Percentiles rank a stretch among this genome's conserved stretches.
phyloP scores from a whole-genome alignment of 2,888 invertebrate genomes.

The Archaeoteleia sp. region DNA sequence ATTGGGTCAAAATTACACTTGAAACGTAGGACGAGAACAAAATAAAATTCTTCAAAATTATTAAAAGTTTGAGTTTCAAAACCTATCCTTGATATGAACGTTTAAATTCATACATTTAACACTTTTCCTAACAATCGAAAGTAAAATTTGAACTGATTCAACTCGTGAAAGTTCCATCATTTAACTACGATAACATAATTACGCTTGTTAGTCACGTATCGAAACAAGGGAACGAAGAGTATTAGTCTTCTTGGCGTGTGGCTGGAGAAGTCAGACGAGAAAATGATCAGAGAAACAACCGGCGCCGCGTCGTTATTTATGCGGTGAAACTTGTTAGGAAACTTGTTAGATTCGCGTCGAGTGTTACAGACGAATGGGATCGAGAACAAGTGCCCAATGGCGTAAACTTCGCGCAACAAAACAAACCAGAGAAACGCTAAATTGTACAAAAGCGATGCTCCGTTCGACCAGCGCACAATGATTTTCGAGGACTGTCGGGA shows the following conservation, averaged over 20 bases:
- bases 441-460: slow-evolving; percentile 22
- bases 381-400: slow-evolving; percentile 37
- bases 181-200: no score
- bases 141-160: no score
- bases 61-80: no score
- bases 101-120: no score
- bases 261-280: slow-evolving; percentile 22
- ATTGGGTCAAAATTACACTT: no score
- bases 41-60: no score
- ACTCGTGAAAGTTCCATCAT: no score
- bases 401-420: slow-evolving; percentile 43
- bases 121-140: no score
- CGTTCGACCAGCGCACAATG: slow-evolving; percentile 28
- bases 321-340: slow-evolving; percentile 37
- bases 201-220: slow-evolving; percentile 28
- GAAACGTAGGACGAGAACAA: no score
- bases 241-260: slow-evolving; percentile 26
- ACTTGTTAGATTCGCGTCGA: slow-evolving; percentile 50
- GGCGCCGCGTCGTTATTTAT: slow-evolving; percentile 36
- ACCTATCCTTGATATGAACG: no score
- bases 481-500: slow-evolving; percentile 29
- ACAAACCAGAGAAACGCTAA: slow-evolving; percentile 40
- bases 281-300: slow-evolving; percentile 29
- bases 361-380: slow-evolving; percentile 48
- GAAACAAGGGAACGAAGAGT: slow-evolving; percentile 24